Conservation (phyloP, 2,113 vertebrate species). For the Polypterus senegalus region DNA sequence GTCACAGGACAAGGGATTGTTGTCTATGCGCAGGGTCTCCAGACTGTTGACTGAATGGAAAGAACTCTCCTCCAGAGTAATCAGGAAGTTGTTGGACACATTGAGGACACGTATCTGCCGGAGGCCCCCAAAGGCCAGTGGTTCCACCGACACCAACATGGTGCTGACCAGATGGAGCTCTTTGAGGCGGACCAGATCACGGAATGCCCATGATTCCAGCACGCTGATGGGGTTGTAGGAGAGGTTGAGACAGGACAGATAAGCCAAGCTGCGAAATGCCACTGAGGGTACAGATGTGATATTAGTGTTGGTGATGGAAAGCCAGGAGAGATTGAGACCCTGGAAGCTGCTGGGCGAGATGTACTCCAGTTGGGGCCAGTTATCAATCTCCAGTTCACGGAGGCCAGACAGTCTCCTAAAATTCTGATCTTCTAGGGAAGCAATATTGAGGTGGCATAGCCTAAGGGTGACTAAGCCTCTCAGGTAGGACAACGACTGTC, state of each 20-base stretch:
- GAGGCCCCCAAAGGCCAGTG: slow-evolving; percentile 74
- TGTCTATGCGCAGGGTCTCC: slow-evolving; percentile 79
- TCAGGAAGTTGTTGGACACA: slow-evolving; percentile 74
- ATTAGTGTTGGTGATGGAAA: slow-evolving; percentile 91
- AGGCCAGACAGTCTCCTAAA: slow-evolving; percentile 71
- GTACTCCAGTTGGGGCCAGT: slow-evolving; percentile 85
- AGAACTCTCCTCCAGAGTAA: slow-evolving; percentile 77
- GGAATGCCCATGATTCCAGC: slow-evolving; percentile 77
- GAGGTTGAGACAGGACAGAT: slow-evolving; percentile 81
- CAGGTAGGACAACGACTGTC: slow-evolving; percentile 80
- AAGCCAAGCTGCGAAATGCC: slow-evolving; percentile 72
- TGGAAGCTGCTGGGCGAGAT: slow-evolving; percentile 75
- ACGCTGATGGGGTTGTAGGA: slow-evolving; percentile 87
- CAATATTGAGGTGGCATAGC: slow-evolving; percentile 79
- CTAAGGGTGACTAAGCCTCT: slow-evolving; percentile 69
- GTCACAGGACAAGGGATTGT: slow-evolving; percentile 86
- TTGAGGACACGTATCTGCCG: slow-evolving; percentile 85
- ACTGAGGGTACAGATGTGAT: slow-evolving; percentile 77
- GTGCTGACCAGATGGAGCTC: slow-evolving; percentile 86
- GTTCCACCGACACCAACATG: slow-evolving; percentile 64
- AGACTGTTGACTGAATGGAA: slow-evolving; percentile 88
- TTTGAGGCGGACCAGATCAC: slow-evolving; percentile 77
- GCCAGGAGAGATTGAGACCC: slow-evolving; percentile 83
- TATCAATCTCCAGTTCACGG: slow-evolving; percentile 76
- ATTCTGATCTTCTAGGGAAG: slow-evolving; percentile 75